phyloP scores from a whole-genome alignment of 1,140 invertebrate genomes.

The Apis cerana region DNA sequence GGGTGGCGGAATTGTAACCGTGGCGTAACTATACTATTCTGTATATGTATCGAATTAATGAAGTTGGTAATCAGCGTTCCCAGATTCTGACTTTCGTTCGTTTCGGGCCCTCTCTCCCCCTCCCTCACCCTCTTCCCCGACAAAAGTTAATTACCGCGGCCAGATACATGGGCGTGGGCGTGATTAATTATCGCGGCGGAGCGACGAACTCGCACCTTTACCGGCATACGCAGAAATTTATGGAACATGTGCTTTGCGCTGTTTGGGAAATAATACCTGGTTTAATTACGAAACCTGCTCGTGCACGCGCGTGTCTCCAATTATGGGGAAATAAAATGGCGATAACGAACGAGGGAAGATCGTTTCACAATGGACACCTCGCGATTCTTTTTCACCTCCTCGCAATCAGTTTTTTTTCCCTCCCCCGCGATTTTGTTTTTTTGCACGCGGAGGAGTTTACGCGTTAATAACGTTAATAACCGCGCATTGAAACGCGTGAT shows the following conservation, averaged over 20 bases:
- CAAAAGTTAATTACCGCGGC: constrained; percentile 56
- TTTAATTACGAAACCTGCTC: constrained; percentile 44
- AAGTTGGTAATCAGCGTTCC: constrained; percentile 53
- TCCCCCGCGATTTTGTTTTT: neutral
- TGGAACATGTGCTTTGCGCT: constrained; percentile 45
- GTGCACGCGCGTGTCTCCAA: constrained; percentile 17
- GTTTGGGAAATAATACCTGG: constrained; percentile 48
- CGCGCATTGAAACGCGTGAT: neutral
- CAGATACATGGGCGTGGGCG: constrained; percentile 49
- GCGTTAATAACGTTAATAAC: neutral
- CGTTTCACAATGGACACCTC: constrained; percentile 7
- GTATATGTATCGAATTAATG: constrained; percentile 53
- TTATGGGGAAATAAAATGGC: constrained; percentile 48
- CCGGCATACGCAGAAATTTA: constrained; percentile 55
- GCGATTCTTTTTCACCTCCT: neutral
- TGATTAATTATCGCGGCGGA: constrained; percentile 52
- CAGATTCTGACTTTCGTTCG: constrained; percentile 55
- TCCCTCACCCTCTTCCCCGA: neutral
- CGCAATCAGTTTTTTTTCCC: too few relatives aligned
- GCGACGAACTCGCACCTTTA: constrained; percentile 49
- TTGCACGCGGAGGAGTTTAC: accelerated
- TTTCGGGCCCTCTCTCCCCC: too few relatives aligned
- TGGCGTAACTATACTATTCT: neutral
- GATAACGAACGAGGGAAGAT: constrained; percentile 32
- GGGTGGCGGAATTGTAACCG: constrained; percentile 30